Evolutionary conservation across 2,888 invertebrate genomes (phyloP).

Genomic region (Abrostola triplasia): DNA sequence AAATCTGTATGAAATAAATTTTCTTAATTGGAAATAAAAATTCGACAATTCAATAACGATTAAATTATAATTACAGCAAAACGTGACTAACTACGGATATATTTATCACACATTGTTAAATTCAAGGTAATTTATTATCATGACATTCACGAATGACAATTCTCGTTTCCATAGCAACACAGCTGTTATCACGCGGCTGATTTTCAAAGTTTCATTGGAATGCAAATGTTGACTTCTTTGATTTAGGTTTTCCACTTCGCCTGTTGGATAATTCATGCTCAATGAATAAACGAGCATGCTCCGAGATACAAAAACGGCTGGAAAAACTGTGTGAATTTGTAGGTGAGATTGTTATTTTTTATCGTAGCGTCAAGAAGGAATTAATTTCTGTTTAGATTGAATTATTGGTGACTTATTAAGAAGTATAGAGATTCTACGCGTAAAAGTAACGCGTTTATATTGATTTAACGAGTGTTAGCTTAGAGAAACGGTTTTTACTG

Average conservation of each 20-base stretch:
- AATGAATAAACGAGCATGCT: slow-evolving; percentile 50
- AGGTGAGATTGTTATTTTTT: slow-evolving; percentile 23
- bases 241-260: slow-evolving; percentile 51
- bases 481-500: no score
- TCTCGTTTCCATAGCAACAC: slow-evolving; percentile 34
- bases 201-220: slow-evolving; percentile 57
- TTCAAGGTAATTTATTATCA: neutral
- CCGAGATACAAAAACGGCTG: slow-evolving; percentile 33
- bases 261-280: slow-evolving; percentile 54
- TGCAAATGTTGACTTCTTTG: slow-evolving; percentile 57
- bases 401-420: slow-evolving; percentile 20
- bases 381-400: slow-evolving; percentile 27
- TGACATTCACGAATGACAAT: slow-evolving; percentile 16
- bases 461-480: neutral
- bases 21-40: no score
- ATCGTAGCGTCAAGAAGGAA: slow-evolving; percentile 9
- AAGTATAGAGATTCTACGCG: slow-evolving; percentile 8
- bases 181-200: slow-evolving; percentile 28
- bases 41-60: no score
- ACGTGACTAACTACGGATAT: no score
- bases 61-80: no score
- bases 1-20: no score
- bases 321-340: slow-evolving; percentile 43
- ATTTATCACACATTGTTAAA: neutral
- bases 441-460: neutral